These are phyloP conservation scores for Podarcis cretensis DNA, from an alignment of 2,113 vertebrate genomes.

Conservation along the genomic window DNA sequence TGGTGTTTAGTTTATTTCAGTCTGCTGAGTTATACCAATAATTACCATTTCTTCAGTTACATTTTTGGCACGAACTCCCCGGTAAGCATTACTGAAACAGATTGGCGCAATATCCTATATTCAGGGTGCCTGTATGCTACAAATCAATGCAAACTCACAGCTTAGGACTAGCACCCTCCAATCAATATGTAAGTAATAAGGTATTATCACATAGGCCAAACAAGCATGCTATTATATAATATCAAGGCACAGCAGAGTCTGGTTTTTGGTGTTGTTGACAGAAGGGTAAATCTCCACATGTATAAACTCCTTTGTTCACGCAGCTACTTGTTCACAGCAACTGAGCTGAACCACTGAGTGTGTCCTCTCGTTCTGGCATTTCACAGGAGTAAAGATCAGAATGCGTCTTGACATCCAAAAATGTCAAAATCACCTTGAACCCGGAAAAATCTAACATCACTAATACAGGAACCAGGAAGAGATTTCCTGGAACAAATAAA, in stretches of 20 bases:
- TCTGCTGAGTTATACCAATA: background rate
- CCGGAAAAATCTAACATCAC: slow-evolving; percentile 16
- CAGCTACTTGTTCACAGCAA: background rate
- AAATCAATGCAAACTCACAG: background rate
- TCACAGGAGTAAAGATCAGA: background rate
- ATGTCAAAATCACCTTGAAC: background rate
- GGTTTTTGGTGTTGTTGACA: rapidly evolving
- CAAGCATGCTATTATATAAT: background rate
- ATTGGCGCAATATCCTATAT: background rate
- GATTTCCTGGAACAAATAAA: slow-evolving; percentile 14
- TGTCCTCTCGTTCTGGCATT: rapidly evolving
- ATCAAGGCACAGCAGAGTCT: background rate
- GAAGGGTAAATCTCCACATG: slow-evolving; percentile 4
- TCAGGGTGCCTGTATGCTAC: background rate
- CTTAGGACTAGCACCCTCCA: rapidly evolving
- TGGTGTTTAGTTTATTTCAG: background rate
- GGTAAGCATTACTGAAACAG: background rate
- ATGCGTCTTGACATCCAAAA: background rate
- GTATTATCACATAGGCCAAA: background rate
- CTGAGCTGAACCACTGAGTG: background rate
- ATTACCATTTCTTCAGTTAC: background rate
- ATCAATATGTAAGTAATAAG: background rate
- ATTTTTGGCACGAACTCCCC: background rate
- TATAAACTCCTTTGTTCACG: background rate
- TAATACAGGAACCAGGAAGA: slow-evolving; percentile 15